Conservation (phyloP, 2,888 invertebrate species). For the Phoronis australis region DNA sequence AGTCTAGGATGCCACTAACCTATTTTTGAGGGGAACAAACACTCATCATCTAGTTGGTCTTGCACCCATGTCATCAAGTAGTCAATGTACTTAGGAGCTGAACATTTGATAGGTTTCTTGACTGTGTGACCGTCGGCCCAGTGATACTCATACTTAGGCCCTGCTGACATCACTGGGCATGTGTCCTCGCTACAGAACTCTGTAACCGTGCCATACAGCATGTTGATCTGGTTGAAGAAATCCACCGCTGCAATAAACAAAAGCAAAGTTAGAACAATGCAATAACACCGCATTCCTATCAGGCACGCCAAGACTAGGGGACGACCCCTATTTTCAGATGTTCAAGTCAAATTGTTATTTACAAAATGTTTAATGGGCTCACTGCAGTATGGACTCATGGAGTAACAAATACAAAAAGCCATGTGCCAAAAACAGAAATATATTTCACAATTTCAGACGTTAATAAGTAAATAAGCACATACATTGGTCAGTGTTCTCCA, state of each 20-base stretch:
- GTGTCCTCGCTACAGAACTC: constrained; percentile 98
- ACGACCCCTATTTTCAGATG: no score
- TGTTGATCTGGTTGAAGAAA: constrained; percentile 99
- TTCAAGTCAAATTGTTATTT: no score
- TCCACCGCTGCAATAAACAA: constrained; percentile 77
- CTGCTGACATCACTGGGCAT: constrained; percentile 97
- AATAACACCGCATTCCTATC: no score
- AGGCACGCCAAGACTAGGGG: no score
- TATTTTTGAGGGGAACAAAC: constrained; percentile 96
- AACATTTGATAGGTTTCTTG: constrained; percentile 96
- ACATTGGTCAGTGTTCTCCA: no score
- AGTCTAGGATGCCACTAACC: no score
- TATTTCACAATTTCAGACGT: no score
- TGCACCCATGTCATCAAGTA: constrained; percentile 99
- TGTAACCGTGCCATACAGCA: constrained; percentile 99
- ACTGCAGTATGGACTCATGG: no score
- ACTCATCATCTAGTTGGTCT: constrained; percentile 97
- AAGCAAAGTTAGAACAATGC: constrained; percentile 3
- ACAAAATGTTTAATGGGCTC: no score
- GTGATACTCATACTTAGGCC: constrained; percentile 98
- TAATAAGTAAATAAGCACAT: no score
- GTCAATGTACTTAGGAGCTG: constrained; percentile 98
- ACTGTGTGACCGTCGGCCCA: constrained; percentile 99
- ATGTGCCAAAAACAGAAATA: no score
- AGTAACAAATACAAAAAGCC: no score